phyloP scores from a whole-genome alignment of 2,113 vertebrate species.

The Sinosuthora webbiana region DNA sequence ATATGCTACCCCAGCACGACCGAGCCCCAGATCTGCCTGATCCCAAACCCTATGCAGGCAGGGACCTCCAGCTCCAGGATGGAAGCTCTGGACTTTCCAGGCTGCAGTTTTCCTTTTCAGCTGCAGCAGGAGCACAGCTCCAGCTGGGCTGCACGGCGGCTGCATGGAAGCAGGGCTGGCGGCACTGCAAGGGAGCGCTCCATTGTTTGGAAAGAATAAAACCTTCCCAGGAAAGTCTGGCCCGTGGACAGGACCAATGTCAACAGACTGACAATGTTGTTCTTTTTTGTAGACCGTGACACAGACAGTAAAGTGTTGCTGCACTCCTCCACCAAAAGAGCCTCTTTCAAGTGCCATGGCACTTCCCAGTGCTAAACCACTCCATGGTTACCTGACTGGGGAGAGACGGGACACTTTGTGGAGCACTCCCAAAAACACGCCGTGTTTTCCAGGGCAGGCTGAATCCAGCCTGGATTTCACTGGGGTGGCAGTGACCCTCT shows the following conservation, averaged over 20 bases:
- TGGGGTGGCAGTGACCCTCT: background rate
- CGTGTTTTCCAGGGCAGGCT: accelerated
- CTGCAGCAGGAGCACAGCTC: slow-evolving; percentile 9
- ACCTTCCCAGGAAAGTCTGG: slow-evolving; percentile 63
- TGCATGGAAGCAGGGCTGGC: background rate
- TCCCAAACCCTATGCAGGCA: background rate
- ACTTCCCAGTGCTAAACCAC: background rate
- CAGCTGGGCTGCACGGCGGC: slow-evolving; percentile 14
- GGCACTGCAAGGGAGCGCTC: slow-evolving; percentile 5
- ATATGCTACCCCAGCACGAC: background rate
- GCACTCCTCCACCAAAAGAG: background rate
- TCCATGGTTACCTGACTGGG: background rate
- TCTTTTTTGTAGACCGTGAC: slow-evolving; percentile 33
- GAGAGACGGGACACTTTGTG: background rate
- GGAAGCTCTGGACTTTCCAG: background rate
- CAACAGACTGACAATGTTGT: slow-evolving; percentile 51
- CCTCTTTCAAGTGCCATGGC: background rate
- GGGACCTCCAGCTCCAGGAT: background rate
- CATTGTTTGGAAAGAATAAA: slow-evolving; percentile 61
- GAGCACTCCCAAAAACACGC: background rate
- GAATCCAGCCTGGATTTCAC: background rate
- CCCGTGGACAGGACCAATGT: slow-evolving; percentile 50
- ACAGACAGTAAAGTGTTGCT: background rate
- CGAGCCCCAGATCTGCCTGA: background rate
- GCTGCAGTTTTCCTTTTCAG: background rate